Base-by-base conservation (phyloP, 2,113 vertebrate genomes). In the Carettochelys insculpta region DNA sequence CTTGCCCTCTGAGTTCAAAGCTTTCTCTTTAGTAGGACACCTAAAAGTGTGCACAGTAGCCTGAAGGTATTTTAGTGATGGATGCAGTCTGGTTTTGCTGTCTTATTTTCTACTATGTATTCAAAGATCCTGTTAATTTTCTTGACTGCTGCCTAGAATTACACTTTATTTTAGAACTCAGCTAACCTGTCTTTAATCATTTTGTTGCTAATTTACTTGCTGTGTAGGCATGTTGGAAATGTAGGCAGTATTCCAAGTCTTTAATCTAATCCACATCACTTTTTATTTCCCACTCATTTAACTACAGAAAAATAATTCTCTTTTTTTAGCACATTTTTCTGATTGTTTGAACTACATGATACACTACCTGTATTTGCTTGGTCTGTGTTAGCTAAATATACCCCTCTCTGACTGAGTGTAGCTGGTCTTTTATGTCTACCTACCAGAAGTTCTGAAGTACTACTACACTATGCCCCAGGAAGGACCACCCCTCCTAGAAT, bases 251-350 rank as follows among this genome's bases (percentile, higher is more conserved):
- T 16, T 73, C 25, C 78, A 27, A 50, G 3, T 24, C 29, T 5
- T 20, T 25, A 71, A 34, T 29, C 34, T 41, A 53, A 47, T 27
- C 41, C 8, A 29, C 34, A 4, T 9, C 61, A 27, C 6, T 2
- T 41, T 2, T 41, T 5, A n/a, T 77, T 87, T 65, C 48, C 2
- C 0, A 24, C 14, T 77, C 58, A n/a, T 65, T 65, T 19, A n/a
- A 65, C 34, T 0, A 0, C n/a, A n/a, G 48, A 9, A n/a, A 27
- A 29, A 14, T 3, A 14, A 65, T n/a, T 71, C 58, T 19, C 0
- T 45, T 1, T 8, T 1, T 0, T 73, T 80, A 34, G 1, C 38
- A 2, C 29, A 45, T 75, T 11, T 22, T 65, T 38, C 61, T 65
- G 34, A n/a, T 34, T 38, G 61, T 65, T 38, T 65, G 61, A 65